Evolutionary conservation across 2,797 vertebrate species (phyloP), one percentile per base, ranked within the genome.

Genomic region (Eulemur rubriventer): DNA sequence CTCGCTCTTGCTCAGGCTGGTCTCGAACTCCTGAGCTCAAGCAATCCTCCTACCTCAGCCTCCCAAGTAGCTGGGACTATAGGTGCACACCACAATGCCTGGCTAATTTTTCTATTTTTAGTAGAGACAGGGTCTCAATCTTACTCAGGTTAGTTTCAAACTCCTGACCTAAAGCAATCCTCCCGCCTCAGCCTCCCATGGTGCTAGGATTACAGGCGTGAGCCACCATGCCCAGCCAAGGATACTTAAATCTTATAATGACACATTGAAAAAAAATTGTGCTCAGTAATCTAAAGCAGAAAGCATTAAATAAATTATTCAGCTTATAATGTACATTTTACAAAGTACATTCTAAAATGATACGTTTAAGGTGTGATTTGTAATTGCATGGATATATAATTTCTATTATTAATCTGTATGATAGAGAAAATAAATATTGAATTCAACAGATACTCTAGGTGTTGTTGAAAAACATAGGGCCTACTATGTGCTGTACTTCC

Each of bases 341-440:
- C 18, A 73, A 93, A 93, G 69, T 82, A 48, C 26, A 46, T 80
- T 69, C 33, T 93, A 33, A 93, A 95, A 72, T 59, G 24, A 76
- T 65, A 17, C 13, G 41, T 75, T 52, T 41, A 72, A 79, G 46
- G 67, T 46, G 0, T 22, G 94, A 70, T 84, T 73, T 85, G 18
- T 55, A 72, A 91, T 6, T 85, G 38, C 26, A 88, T 52, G 24
- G 18, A n/a, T 89, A 81, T 81, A 84, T 92, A 92, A 80, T 38
- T 93, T 88, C 41, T 79, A 52, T 79, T 91, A 87, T 65, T 65
- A 59, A 59, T 59, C 24, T 11, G 85, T 11, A 90, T 14, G 30
- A 48, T 30, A 33, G 4, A 83, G 61, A 83, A 89, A 92, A 80
- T 52, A 38, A 78, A 55, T 8, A 84, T 48, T 57, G 22, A 67